A percentile compares a stretch with the other conserved stretches of the same genome.
These are phyloP conservation scores for Leptopterna dolabrata DNA, from an alignment of 2,888 invertebrate species.

Conservation along the genomic window DNA sequence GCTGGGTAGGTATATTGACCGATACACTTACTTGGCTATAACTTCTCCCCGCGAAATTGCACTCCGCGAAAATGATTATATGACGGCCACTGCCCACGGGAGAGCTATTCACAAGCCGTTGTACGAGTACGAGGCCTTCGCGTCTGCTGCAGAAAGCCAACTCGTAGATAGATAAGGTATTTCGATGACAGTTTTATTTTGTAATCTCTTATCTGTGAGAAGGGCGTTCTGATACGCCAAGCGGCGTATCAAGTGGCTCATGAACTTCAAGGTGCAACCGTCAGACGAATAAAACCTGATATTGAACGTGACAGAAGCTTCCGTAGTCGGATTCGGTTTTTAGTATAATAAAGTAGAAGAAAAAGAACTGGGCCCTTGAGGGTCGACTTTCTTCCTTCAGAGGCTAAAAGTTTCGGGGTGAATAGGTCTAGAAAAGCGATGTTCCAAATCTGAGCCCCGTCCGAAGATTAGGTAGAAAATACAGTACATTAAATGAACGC, in stretches of 20 bases:
- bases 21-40: neutral
- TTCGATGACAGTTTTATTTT: neutral
- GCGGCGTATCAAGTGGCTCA: neutral
- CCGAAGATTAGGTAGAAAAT: too few species aligned
- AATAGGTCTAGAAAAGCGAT: too few species aligned
- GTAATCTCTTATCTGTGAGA: neutral
- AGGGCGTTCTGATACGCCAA: neutral
- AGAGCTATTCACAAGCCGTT: neutral
- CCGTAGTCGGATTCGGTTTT: too few species aligned
- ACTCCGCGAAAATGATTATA: neutral
- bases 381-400: too few species aligned
- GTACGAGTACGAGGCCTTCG: neutral
- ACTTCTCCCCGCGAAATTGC: neutral
- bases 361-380: too few species aligned
- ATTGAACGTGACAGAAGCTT: too few species aligned
- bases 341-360: too few species aligned
- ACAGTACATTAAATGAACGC: too few species aligned
- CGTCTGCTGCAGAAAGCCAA: neutral
- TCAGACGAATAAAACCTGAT: too few species aligned
- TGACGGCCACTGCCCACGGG: neutral
- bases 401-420: too few species aligned
- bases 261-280: neutral
- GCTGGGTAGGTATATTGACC: neutral
- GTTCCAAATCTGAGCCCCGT: too few species aligned
- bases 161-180: neutral